A percentile compares a stretch with the other conserved stretches of the same genome.
Conservation (phyloP, 2,797 vertebrate genomes). For the Gorsachius magnificus region DNA sequence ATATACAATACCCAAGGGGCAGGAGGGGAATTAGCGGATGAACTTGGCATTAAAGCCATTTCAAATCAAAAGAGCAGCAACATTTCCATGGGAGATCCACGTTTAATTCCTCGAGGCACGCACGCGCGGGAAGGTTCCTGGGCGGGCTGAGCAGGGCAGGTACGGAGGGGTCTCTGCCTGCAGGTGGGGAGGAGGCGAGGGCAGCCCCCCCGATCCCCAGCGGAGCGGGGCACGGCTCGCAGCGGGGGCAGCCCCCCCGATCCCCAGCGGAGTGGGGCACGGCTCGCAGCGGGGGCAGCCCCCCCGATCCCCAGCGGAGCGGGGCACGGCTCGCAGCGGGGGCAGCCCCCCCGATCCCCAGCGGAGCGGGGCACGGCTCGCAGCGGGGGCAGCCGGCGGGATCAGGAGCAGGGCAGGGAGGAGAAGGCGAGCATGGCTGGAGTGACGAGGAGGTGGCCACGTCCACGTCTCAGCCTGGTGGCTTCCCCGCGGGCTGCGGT, state of each 20-base stretch:
- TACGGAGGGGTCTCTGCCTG: not conserved
- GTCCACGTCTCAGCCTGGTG: fast-evolving
- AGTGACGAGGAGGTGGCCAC: fast-evolving
- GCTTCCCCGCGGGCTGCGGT: fast-evolving
- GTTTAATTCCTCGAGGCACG: not conserved
- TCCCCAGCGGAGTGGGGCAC: not conserved
- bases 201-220: not conserved
- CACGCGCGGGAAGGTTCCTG: not conserved
- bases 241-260: not conserved
- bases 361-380: not conserved
- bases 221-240: not conserved
- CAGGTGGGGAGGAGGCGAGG: not conserved
- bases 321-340: not conserved
- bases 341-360: not conserved
- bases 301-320: fast-evolving
- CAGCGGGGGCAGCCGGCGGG: not conserved
- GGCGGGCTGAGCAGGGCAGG: not conserved
- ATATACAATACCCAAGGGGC: slow-evolving; percentile 64
- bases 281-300: not conserved
- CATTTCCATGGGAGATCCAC: slow-evolving; percentile 38
- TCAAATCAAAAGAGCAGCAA: slow-evolving; percentile 67
- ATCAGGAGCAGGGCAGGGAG: not conserved
- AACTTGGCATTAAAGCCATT: slow-evolving; percentile 62
- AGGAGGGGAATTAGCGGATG: slow-evolving; percentile 63
- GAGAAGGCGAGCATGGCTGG: not conserved